Percentiles rank a stretch among this genome's conserved stretches.
Evolutionary conservation across 2,113 vertebrate genomes (phyloP).

Genomic region (Nesogale talazaci): DNA sequence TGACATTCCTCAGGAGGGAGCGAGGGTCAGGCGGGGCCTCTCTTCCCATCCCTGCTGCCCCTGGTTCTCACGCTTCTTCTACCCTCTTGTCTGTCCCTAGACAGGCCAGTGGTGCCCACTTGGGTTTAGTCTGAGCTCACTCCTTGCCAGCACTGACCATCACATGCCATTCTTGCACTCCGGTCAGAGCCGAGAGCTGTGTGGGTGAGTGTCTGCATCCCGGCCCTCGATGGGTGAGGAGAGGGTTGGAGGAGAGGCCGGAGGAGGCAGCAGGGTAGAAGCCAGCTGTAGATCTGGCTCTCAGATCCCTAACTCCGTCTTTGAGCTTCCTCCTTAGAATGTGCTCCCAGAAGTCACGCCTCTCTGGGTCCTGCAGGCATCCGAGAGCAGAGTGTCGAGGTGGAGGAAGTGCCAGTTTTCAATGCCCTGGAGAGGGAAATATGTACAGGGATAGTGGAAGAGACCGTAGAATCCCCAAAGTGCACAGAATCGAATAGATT

Average conservation of each 20-base stretch:
- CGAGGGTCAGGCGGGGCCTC: background rate
- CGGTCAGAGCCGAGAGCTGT: background rate
- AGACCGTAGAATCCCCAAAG: background rate
- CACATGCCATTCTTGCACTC: background rate
- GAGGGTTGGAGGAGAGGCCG: background rate
- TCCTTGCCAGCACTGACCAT: background rate
- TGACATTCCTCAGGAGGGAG: background rate
- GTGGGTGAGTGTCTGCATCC: background rate
- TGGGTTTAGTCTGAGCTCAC: background rate
- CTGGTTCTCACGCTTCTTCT: no score
- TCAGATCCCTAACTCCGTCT: background rate
- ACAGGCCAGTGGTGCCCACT: background rate
- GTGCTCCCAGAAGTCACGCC: background rate
- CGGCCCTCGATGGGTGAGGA: background rate
- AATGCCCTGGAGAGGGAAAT: background rate
- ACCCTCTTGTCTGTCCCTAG: background rate
- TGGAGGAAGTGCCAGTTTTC: background rate
- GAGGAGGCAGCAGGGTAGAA: background rate
- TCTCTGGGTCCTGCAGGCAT: background rate
- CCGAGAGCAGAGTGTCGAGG: background rate
- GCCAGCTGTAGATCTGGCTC: background rate
- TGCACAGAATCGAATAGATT: background rate
- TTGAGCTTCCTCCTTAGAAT: background rate
- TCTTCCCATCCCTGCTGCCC: background rate
- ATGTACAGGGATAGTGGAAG: background rate